These are phyloP conservation scores for Sebastes fasciatus DNA, from an alignment of 2,113 vertebrate species.

Conservation along the genomic window DNA sequence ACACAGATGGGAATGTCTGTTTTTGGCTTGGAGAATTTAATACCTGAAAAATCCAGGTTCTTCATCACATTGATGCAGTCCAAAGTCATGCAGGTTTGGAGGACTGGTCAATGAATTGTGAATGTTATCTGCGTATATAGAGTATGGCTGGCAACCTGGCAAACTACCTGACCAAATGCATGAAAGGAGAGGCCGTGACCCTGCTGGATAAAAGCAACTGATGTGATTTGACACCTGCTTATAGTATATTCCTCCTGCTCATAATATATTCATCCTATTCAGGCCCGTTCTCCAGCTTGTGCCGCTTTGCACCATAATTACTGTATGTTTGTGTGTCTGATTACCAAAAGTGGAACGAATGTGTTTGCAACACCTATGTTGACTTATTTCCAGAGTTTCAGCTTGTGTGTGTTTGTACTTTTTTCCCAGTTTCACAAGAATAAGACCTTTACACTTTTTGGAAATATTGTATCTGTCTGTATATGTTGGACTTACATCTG, in stretches of 20 bases:
- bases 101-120: background rate
- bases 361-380: background rate
- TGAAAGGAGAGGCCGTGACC: background rate
- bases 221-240: background rate
- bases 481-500: background rate
- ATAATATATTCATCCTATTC: background rate
- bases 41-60: background rate
- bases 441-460: background rate
- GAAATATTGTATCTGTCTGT: background rate
- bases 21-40: background rate
- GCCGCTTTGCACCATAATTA: background rate
- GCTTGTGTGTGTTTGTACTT: background rate
- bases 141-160: background rate
- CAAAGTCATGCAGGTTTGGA: background rate
- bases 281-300: background rate
- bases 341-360: background rate
- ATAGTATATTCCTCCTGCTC: background rate
- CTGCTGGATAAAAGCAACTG: slow-evolving; percentile 4
- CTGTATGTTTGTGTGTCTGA: background rate
- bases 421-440: background rate
- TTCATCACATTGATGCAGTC: background rate
- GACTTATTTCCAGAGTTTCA: background rate
- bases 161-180: background rate
- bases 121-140: background rate
- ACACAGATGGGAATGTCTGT: background rate